These are phyloP conservation scores for Anguilla pacifica DNA, from an alignment of 2,797 vertebrate genomes.

Conservation along the genomic window DNA sequence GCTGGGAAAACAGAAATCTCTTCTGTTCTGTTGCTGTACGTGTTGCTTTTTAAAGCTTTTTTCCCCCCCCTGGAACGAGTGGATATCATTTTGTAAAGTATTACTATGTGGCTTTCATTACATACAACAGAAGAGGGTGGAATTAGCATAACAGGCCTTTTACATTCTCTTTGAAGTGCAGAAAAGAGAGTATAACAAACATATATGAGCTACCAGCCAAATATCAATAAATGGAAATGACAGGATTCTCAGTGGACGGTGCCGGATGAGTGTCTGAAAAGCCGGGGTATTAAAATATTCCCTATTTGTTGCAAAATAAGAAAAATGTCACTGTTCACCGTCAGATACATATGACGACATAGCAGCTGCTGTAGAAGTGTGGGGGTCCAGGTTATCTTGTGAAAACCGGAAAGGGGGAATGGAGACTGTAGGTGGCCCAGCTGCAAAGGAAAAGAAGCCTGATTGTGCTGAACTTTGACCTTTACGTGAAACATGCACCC, in stretches of 20 bases:
- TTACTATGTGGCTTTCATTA: constrained; percentile 68
- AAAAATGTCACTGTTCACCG: background rate
- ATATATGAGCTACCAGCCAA: constrained; percentile 77
- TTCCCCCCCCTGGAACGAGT: constrained; percentile 55
- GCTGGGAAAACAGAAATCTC: background rate
- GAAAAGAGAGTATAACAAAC: constrained; percentile 76
- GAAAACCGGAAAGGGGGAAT: no score
- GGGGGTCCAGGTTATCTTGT: no score
- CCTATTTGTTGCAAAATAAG: constrained; percentile 27
- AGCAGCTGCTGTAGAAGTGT: background rate
- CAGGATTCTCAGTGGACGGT: constrained; percentile 75
- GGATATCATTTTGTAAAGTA: constrained; percentile 68
- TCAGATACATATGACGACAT: background rate
- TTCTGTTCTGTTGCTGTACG: background rate
- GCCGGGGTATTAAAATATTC: constrained; percentile 33
- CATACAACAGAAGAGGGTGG: constrained; percentile 61
- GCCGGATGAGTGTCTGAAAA: constrained; percentile 67
- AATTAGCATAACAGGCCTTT: constrained; percentile 77
- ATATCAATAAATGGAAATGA: constrained; percentile 81
- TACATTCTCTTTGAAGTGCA: constrained; percentile 81
- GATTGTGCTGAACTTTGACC: background rate
- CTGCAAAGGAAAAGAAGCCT: background rate
- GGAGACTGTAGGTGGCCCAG: background rate
- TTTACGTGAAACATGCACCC: background rate
- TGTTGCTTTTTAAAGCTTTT: constrained; percentile 3